These are phyloP conservation scores for Etheostoma nigrum DNA, from an alignment of 2,797 vertebrate species.

Conservation along the genomic window DNA sequence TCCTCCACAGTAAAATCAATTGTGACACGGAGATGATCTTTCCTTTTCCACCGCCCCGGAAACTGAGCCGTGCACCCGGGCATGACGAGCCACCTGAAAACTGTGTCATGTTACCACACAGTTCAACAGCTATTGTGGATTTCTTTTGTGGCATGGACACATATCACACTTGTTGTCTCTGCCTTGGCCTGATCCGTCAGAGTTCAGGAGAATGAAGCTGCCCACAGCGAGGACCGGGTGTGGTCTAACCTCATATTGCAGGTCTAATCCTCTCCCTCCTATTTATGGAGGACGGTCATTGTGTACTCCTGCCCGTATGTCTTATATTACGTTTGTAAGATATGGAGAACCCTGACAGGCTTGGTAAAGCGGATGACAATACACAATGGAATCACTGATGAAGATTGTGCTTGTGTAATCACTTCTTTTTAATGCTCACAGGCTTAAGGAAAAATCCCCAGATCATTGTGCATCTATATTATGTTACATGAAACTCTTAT, in stretches of 20 bases:
- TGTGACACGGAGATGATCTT: constrained; percentile 22
- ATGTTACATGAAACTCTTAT: constrained; percentile 28
- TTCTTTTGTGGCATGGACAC: constrained; percentile 23
- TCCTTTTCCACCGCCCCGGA: constrained; percentile 2
- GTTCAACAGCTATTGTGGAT: constrained; percentile 15
- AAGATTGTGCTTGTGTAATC: constrained; percentile 39
- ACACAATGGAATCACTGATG: constrained; percentile 35
- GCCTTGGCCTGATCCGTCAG: not conserved
- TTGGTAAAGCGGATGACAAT: constrained; percentile 6
- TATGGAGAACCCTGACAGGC: not conserved
- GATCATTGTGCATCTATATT: constrained; percentile 4
- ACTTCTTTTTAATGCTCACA: constrained; percentile 32
- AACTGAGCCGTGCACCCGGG: not conserved
- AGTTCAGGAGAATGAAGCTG: constrained; percentile 5
- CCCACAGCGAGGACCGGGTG: not conserved
- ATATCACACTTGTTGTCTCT: not conserved
- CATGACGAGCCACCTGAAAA: constrained; percentile 20
- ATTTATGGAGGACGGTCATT: constrained; percentile 11
- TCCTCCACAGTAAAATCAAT: not conserved
- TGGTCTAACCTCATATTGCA: constrained; percentile 20
- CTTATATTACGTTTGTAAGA: constrained; percentile 2
- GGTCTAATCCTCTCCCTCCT: constrained; percentile 33
- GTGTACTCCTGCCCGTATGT: constrained; percentile 15
- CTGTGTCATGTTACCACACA: not conserved
- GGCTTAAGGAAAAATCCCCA: constrained; percentile 35